A percentile compares a stretch with the other conserved stretches of the same genome.
phyloP scores from a whole-genome alignment of 2,888 invertebrate species.

The Euplagia quadripunctaria region DNA sequence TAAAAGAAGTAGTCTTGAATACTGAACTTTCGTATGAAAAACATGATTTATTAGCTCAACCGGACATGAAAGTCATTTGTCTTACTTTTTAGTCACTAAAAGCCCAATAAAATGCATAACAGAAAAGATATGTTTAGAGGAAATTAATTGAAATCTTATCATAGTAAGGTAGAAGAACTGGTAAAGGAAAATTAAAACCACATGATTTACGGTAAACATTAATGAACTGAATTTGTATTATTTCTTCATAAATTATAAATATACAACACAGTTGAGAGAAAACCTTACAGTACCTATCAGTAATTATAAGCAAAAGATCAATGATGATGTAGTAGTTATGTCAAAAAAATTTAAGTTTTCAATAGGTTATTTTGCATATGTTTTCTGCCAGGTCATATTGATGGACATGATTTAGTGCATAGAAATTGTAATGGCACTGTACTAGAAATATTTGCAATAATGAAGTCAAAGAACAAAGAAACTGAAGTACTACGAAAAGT shows the following conservation, averaged over 20 bases:
- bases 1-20: no score
- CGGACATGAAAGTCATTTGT: no score
- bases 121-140: background rate
- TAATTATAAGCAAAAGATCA: background rate
- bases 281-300: background rate
- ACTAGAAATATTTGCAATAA: background rate
- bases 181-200: background rate
- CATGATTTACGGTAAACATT: background rate
- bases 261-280: background rate
- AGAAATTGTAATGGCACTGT: background rate
- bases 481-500: background rate
- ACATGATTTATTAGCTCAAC: no score
- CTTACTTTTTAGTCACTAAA: no score
- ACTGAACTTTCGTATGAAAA: no score
- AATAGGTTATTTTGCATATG: background rate
- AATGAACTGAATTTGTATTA: background rate
- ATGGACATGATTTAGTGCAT: background rate
- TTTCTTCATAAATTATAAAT: no score
- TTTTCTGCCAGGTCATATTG: background rate
- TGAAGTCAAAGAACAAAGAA: constrained; percentile 14
- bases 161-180: background rate
- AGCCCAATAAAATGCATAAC: background rate
- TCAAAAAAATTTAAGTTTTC: background rate
- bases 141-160: background rate
- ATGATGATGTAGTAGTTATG: background rate